Evolutionary conservation across 2,797 vertebrate species (phyloP).

Genomic region (Brachymystax lenok): DNA sequence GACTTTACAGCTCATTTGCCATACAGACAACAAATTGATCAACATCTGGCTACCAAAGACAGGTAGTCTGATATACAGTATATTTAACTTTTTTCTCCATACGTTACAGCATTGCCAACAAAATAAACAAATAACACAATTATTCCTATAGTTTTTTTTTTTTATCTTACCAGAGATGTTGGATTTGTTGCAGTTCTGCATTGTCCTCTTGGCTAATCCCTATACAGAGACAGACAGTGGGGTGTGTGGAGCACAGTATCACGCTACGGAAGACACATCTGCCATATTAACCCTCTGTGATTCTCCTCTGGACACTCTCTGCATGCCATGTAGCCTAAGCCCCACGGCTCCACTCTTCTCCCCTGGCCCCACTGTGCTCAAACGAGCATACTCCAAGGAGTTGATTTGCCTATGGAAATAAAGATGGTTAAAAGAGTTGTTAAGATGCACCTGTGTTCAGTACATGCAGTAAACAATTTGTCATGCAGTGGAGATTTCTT

Average conservation of each 20-base stretch:
- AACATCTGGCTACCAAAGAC: not conserved
- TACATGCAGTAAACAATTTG: not conserved
- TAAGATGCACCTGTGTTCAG: constrained; percentile 2
- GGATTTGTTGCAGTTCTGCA: not conserved
- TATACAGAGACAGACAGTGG: not conserved
- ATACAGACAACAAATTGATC: not conserved
- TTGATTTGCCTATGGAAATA: constrained; percentile 10
- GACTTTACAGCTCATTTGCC: not conserved
- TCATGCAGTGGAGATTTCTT: not conserved
- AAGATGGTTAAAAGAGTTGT: not conserved
- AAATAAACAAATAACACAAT: not conserved
- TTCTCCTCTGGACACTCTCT: constrained; percentile 40
- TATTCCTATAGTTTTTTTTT: not conserved
- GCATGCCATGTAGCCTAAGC: not conserved
- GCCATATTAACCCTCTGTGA: constrained; percentile 48
- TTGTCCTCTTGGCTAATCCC: not conserved
- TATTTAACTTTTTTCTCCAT: not conserved
- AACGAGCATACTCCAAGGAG: constrained; percentile 15
- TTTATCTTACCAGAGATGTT: not conserved
- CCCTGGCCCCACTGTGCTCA: constrained; percentile 17
- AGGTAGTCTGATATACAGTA: not conserved
- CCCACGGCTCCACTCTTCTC: constrained; percentile 21
- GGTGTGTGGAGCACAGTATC: not conserved
- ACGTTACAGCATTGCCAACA: not conserved
- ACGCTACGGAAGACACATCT: constrained; percentile 46